Percentiles rank a stretch among this genome's conserved stretches.
phyloP scores from a whole-genome alignment of 1,140 invertebrate species.

The Ceratoteleas bidentatus region DNA sequence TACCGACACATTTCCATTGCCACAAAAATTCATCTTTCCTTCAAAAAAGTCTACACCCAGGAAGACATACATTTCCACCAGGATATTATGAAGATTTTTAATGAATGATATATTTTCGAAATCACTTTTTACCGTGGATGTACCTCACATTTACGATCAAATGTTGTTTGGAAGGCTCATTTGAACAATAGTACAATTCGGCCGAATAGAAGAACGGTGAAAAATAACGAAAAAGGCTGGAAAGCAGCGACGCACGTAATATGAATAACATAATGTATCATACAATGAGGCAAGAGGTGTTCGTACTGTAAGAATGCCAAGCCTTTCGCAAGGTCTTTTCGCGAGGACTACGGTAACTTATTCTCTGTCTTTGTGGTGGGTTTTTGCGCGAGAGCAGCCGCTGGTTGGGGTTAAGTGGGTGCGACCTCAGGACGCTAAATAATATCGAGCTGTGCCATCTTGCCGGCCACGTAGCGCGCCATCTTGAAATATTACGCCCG shows the following conservation, averaged over 20 bases:
- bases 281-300: constrained; percentile 70
- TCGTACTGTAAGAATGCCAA: constrained; percentile 71
- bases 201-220: constrained; percentile 3
- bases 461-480: constrained; percentile 73
- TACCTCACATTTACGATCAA: too few relatives aligned
- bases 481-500: constrained; percentile 77
- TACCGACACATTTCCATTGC: too few relatives aligned
- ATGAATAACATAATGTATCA: constrained; percentile 70
- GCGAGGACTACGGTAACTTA: constrained; percentile 77
- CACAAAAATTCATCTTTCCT: too few relatives aligned
- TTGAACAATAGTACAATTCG: neutral
- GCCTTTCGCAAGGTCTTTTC: constrained; percentile 70
- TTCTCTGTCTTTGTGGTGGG: constrained; percentile 77
- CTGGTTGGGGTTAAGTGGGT: constrained; percentile 78
- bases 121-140: too few relatives aligned
- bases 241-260: constrained; percentile 47
- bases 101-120: too few relatives aligned
- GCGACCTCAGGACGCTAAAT: constrained; percentile 79
- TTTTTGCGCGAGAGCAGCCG: constrained; percentile 73
- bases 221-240: constrained; percentile 19
- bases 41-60: too few relatives aligned
- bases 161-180: neutral
- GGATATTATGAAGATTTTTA: too few relatives aligned
- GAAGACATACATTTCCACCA: too few relatives aligned
- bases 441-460: constrained; percentile 78